Conservation (phyloP, 2,888 invertebrate species). For the Andrena praecox region DNA sequence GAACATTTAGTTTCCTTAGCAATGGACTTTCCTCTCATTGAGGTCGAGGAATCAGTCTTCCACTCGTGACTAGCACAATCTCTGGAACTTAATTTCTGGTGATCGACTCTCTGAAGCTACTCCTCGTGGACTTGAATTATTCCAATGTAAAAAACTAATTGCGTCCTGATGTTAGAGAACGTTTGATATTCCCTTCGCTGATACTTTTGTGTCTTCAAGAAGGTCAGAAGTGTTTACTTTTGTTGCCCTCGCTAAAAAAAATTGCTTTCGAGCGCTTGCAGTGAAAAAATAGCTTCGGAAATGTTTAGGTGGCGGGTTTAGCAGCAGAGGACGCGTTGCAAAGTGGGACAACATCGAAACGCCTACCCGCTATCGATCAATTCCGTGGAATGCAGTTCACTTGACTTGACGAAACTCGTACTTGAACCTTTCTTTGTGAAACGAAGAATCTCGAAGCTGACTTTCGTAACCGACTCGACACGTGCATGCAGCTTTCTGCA, state of each 20-base stretch:
- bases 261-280: too few species aligned
- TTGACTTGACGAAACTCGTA: not conserved
- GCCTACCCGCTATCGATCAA: not conserved
- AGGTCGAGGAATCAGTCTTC: too few species aligned
- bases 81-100: too few species aligned
- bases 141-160: too few species aligned
- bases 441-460: not conserved
- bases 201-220: not conserved
- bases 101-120: too few species aligned
- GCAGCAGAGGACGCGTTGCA: not conserved
- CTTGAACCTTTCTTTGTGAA: constrained; percentile 5
- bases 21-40: not conserved
- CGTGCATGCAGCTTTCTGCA: not conserved
- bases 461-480: not conserved
- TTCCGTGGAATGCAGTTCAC: not conserved
- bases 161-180: not conserved
- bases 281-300: too few species aligned
- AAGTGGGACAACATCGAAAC: not conserved
- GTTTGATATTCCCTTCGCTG: not conserved
- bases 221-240: too few species aligned
- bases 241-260: too few species aligned
- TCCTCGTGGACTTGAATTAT: too few species aligned
- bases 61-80: too few species aligned
- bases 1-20: not conserved
- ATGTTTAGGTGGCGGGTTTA: not conserved